Evolutionary conservation across 2,797 vertebrate species (phyloP).

Genomic region (Falco peregrinus): DNA sequence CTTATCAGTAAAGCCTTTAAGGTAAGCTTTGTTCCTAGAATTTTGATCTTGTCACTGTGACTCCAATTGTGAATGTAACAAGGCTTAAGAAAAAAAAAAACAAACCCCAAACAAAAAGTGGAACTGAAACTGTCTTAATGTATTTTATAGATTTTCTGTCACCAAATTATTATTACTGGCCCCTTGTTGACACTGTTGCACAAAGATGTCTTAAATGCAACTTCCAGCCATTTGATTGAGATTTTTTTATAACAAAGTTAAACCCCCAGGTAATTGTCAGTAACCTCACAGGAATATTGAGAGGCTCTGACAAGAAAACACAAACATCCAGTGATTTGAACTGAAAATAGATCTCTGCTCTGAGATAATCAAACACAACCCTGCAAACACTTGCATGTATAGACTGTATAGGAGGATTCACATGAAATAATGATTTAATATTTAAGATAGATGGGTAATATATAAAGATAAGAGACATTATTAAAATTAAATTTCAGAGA

Average conservation of each 20-base stretch:
- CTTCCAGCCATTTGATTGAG: slow-evolving; percentile 39
- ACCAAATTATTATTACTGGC: slow-evolving; percentile 67
- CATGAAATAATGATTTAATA: neutral
- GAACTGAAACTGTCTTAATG: slow-evolving; percentile 68
- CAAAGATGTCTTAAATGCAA: slow-evolving; percentile 46
- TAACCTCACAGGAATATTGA: slow-evolving; percentile 33
- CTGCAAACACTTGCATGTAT: neutral
- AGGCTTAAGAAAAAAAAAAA: neutral
- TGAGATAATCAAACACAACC: neutral
- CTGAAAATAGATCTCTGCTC: neutral
- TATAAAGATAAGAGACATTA: neutral
- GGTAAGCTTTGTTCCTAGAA: slow-evolving; percentile 16
- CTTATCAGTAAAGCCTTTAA: slow-evolving; percentile 56
- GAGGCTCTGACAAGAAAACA: neutral
- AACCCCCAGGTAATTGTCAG: neutral
- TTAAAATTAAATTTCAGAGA: slow-evolving; percentile 29
- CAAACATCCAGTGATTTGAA: neutral
- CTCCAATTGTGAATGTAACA: slow-evolving; percentile 47
- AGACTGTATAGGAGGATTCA: neutral
- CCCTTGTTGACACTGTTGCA: slow-evolving; percentile 19
- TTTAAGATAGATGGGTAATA: slow-evolving; percentile 9
- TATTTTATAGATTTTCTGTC: slow-evolving; percentile 79
- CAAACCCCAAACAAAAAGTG: neutral
- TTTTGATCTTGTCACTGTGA: slow-evolving; percentile 43
- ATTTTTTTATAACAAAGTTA: slow-evolving; percentile 31